Evolutionary conservation across 2,797 vertebrate species (phyloP), one percentile per base, ranked within the genome.

Genomic region (Peromyscus nudipes): DNA sequence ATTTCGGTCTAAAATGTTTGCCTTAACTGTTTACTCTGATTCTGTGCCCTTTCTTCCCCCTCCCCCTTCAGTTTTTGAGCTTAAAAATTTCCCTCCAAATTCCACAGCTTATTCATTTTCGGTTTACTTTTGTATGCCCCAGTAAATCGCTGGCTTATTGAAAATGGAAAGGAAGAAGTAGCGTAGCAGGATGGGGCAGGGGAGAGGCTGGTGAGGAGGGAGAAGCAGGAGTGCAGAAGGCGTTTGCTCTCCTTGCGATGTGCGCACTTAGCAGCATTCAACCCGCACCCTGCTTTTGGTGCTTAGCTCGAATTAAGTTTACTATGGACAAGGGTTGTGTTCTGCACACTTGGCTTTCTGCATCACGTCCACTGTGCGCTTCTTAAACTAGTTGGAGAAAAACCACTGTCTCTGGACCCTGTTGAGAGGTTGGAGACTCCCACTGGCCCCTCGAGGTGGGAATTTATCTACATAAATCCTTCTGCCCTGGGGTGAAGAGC

Each of bases 1-100:
- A 76, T 92, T 92, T 95, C 88, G n/a, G 91, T 81, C 79, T 81
- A 96, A 95, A 88, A 81, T 97, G 29, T 94, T 98, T 89, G 64
- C 40, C 71, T 69, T 67, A 71, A 83, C 57, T 86, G 23, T 86
- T 96, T 71, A 67, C 37, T 12, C 67, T 73, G 34, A 34, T 2
- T 8, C 49, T 91, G 81, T 85, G 71, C 79, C 55, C n/a, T 80
- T 88, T 82, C 29, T 6, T 3, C 2, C 1, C 31, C 40, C 27
- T 83, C 8, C 29, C 9, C 43, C 10, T 95, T 92, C 13, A 94
- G 82, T 76, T 96, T 91, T 93, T 62, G 82, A 85, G 57, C 83
- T 91, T 81, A 76, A 96, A 94, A 86, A n/a, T 29, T 90, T 60
- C 83, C 77, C 60, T 95, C 83, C n/a, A 89, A 77, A 92, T 94